Conservation (phyloP, 2,888 invertebrate species). For the Tuta absoluta region DNA sequence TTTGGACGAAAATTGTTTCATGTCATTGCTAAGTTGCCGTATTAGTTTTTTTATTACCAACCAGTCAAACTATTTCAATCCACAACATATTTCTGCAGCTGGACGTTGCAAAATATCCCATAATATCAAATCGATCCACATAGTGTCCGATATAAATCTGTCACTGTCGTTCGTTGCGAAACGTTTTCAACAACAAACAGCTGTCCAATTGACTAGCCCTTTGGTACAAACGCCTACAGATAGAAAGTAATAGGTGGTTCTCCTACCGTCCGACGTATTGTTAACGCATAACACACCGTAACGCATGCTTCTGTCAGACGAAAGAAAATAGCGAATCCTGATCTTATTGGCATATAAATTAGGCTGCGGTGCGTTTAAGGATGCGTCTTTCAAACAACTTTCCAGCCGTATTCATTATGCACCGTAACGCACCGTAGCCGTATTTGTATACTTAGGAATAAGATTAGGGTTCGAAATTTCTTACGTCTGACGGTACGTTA, state of each 20-base stretch:
- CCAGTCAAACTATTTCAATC: background rate
- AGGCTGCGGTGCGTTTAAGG: too few relatives aligned
- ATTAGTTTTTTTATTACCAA: background rate
- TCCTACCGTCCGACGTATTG: too few relatives aligned
- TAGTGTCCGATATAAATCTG: conserved; percentile 24
- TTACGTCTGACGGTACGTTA: too few relatives aligned
- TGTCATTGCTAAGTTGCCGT: background rate
- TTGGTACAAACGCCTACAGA: background rate
- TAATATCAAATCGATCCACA: conserved; percentile 22
- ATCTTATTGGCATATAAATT: too few relatives aligned
- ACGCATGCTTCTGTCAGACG: too few relatives aligned
- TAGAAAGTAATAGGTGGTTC: conserved; percentile 10
- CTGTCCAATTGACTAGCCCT: conserved; percentile 14
- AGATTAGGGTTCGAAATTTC: too few relatives aligned
- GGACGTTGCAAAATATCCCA: conserved; percentile 17
- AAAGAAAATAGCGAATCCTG: too few relatives aligned
- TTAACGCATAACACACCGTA: too few relatives aligned
- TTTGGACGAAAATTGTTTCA: background rate
- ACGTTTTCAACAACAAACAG: conserved; percentile 5
- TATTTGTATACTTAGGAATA: too few relatives aligned
- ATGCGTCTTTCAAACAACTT: too few relatives aligned
- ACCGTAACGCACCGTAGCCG: too few relatives aligned
- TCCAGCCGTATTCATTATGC: too few relatives aligned
- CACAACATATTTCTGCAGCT: conserved; percentile 16
- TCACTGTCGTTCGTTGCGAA: conserved; percentile 24